Percentiles rank a stretch among this genome's conserved stretches.
Evolutionary conservation across 2,888 invertebrate genomes (phyloP).

Genomic region (Brenthis ino): DNA sequence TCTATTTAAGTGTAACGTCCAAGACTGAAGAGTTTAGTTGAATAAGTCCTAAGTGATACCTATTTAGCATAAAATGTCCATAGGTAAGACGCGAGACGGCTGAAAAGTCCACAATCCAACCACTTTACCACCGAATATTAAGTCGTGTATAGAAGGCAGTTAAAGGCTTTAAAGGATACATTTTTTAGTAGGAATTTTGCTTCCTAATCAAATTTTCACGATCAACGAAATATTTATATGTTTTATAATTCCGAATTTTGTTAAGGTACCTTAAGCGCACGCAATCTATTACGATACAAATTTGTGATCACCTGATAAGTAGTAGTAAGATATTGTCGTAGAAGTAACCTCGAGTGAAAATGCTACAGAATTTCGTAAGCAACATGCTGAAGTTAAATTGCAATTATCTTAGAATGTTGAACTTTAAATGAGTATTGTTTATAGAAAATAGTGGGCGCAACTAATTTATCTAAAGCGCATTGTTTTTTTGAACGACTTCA

Average conservation of each 20-base stretch:
- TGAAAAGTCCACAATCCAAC: constrained; percentile 31
- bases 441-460: too few species aligned
- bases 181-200: constrained; percentile 66
- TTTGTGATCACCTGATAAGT: constrained; percentile 43
- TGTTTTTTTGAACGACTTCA: too few species aligned
- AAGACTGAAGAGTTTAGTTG: constrained; percentile 82
- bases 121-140: constrained; percentile 32
- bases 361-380: constrained; percentile 32
- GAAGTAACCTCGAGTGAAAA: constrained; percentile 30
- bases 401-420: background rate
- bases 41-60: constrained; percentile 79
- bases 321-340: constrained; percentile 37
- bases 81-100: constrained; percentile 67
- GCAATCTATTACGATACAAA: constrained; percentile 50
- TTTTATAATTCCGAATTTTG: constrained; percentile 63
- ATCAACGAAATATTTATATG: constrained; percentile 80
- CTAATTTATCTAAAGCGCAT: too few species aligned
- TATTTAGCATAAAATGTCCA: constrained; percentile 80
- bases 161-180: constrained; percentile 50
- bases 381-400: constrained; percentile 43
- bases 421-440: constrained; percentile 2
- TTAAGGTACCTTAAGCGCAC: constrained; percentile 56
- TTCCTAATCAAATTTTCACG: constrained; percentile 71
- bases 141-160: constrained; percentile 44
- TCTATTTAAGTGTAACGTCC: constrained; percentile 81